A percentile compares a stretch with the other conserved stretches of the same genome.
These are phyloP conservation scores for Pelvicachromis taeniatus DNA, from an alignment of 2,113 vertebrate genomes.

Conservation along the genomic window DNA sequence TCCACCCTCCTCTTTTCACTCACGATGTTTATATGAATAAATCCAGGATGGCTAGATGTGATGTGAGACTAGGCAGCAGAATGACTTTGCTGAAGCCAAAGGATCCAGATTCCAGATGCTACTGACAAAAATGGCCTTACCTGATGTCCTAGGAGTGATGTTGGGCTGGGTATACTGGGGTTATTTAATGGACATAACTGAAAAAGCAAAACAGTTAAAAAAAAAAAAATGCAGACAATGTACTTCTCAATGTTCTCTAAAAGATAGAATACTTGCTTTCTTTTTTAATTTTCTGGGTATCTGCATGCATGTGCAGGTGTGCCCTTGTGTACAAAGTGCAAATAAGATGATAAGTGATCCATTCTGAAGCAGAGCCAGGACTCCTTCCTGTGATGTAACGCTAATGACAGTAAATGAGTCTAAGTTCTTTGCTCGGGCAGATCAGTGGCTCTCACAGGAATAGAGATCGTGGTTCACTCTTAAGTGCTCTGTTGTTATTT, in stretches of 20 bases:
- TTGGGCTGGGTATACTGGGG: not conserved
- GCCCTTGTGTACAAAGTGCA: constrained; percentile 29
- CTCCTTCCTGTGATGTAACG: constrained; percentile 41
- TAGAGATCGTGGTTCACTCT: constrained; percentile 9
- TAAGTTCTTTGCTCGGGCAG: constrained; percentile 6
- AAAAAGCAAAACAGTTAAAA: not conserved
- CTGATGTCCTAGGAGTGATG: not conserved
- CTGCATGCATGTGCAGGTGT: not conserved
- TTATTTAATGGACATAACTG: not conserved
- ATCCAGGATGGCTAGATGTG: not conserved
- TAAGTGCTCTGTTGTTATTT: constrained; percentile 48
- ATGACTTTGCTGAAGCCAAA: not conserved
- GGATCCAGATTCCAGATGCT: not conserved
- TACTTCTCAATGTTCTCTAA: not conserved
- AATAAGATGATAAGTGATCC: constrained; percentile 20
- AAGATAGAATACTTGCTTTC: not conserved
- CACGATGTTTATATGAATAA: not conserved
- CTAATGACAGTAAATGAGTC: constrained; percentile 27
- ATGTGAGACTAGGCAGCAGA: not conserved
- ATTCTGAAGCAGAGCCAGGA: not conserved
- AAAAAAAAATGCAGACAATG: not conserved
- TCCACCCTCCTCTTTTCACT: not conserved
- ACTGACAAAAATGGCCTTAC: not conserved
- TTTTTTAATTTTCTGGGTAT: not conserved
- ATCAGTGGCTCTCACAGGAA: constrained; percentile 34